phyloP scores from a whole-genome alignment of 2,888 invertebrate genomes.

The Lochmaea capreae region DNA sequence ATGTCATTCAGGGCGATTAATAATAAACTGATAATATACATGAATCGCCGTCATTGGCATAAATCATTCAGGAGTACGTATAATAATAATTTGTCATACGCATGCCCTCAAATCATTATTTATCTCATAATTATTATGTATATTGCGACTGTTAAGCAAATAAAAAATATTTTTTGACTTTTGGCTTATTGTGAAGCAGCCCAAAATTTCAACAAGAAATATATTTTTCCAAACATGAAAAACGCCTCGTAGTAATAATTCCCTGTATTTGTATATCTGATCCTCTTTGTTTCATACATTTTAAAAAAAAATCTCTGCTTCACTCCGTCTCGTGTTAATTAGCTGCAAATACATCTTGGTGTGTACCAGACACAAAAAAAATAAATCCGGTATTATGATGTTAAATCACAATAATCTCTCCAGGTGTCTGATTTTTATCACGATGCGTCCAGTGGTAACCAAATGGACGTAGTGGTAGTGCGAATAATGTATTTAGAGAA shows the following conservation, averaged over 20 bases:
- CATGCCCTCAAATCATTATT: constrained; percentile 38
- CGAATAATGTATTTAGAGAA: constrained; percentile 70
- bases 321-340: too few relatives aligned
- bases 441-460: constrained; percentile 68
- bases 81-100: constrained; percentile 39
- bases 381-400: neutral
- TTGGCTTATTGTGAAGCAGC: too few relatives aligned
- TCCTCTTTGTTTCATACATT: too few relatives aligned
- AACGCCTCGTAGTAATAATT: too few relatives aligned
- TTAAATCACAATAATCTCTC: neutral
- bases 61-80: constrained; percentile 37
- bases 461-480: constrained; percentile 71
- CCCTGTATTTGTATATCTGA: too few relatives aligned
- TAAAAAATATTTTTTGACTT: neutral
- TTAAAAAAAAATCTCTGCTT: too few relatives aligned
- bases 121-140: constrained; percentile 39
- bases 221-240: too few relatives aligned
- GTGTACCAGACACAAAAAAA: neutral
- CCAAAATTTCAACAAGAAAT: too few relatives aligned
- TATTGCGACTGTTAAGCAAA: neutral
- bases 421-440: constrained; percentile 66
- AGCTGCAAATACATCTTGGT: too few relatives aligned
- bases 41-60: constrained; percentile 35
- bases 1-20: constrained; percentile 39
- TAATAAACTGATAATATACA: constrained; percentile 41